Conservation (phyloP, 2,888 invertebrate species). For the Calliphora vomitoria region DNA sequence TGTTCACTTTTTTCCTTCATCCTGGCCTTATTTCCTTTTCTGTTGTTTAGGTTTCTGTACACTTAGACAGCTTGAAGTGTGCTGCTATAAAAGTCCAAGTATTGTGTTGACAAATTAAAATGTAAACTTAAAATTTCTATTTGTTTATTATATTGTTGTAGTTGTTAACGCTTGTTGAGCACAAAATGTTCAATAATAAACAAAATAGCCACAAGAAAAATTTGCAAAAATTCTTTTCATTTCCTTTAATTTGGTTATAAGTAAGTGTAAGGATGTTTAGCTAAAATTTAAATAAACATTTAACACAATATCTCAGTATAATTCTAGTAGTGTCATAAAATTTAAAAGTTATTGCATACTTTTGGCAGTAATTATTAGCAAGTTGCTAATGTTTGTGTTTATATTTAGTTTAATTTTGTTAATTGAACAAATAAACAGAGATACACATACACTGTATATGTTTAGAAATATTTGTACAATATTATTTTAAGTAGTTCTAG, state of each 20-base stretch:
- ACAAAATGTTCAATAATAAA: background rate
- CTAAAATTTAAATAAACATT: constrained; percentile 1
- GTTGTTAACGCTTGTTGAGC: constrained; percentile 40
- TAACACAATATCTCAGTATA: background rate
- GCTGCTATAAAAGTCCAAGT: background rate
- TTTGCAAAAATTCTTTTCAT: background rate
- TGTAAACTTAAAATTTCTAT: constrained; percentile 40
- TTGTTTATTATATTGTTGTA: constrained; percentile 32
- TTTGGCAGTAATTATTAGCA: constrained; percentile 11
- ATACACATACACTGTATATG: background rate
- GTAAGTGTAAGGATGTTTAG: background rate
- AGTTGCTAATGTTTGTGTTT: constrained; percentile 9
- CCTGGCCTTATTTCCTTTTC: background rate
- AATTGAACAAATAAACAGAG: constrained; percentile 7
- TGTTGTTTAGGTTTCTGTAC: background rate
- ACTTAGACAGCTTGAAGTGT: constrained; percentile 14
- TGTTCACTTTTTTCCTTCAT: too few species aligned
- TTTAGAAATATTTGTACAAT: background rate
- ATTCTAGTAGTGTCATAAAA: constrained; percentile 33
- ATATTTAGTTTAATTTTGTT: constrained; percentile 7
- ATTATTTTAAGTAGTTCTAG: background rate
- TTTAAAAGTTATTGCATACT: constrained; percentile 49
- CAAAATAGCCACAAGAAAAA: constrained; percentile 10
- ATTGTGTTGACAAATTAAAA: constrained; percentile 31
- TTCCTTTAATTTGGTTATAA: background rate